These are phyloP conservation scores for Sphaeramia orbicularis DNA, from an alignment of 2,797 vertebrate species.

Conservation along the genomic window DNA sequence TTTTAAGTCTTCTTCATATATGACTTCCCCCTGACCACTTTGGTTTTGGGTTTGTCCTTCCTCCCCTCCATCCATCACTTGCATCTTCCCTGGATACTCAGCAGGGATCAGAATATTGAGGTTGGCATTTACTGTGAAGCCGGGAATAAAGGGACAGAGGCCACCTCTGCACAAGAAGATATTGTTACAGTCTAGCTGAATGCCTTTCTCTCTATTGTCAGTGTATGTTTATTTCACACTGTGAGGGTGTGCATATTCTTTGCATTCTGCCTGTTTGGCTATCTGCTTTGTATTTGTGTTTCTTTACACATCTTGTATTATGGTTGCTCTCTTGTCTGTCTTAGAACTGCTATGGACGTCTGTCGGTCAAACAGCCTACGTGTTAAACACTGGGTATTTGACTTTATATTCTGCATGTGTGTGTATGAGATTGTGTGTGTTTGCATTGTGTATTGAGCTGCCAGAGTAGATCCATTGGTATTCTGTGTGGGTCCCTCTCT, in stretches of 20 bases:
- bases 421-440: constrained; percentile 30
- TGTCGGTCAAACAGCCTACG: constrained; percentile 3
- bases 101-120: constrained; percentile 41
- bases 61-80: constrained; percentile 7
- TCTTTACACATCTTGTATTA: not conserved
- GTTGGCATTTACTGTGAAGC: constrained; percentile 56
- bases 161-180: constrained; percentile 14
- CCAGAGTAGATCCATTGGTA: constrained; percentile 78
- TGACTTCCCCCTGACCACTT: not conserved
- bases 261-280: not conserved
- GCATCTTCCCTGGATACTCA: constrained; percentile 23
- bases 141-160: constrained; percentile 37
- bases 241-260: constrained; percentile 13
- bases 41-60: constrained; percentile 15
- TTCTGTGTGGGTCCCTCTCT: constrained; percentile 74
- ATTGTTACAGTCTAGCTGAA: constrained; percentile 26
- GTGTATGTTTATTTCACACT: constrained; percentile 8
- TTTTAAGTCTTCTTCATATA: not conserved
- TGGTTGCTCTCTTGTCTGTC: not conserved
- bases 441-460: constrained; percentile 64
- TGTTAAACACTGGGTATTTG: constrained; percentile 26
- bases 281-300: constrained; percentile 6
- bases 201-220: constrained; percentile 16
- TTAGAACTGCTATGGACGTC: constrained; percentile 33
- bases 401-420: constrained; percentile 38